A percentile compares a stretch with the other conserved stretches of the same genome.
These are phyloP conservation scores for Enteromius argenteus DNA, from an alignment of 2,797 vertebrate genomes.

Conservation along the genomic window DNA sequence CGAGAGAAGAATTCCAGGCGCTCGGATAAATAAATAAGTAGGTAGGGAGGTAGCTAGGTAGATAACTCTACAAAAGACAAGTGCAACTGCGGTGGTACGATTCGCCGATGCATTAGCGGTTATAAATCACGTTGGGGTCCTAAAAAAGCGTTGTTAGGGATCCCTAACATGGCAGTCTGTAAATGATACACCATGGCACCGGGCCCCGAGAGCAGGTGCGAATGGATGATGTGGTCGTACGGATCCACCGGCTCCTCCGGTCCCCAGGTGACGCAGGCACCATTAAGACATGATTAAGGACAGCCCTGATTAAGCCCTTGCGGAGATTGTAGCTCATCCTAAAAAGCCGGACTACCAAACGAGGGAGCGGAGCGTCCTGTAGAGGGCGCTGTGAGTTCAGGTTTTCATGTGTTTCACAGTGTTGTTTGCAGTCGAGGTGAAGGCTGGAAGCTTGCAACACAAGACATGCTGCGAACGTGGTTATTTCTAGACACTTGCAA, in stretches of 20 bases:
- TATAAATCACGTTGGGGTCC: constrained; percentile 37
- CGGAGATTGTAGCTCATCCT: constrained; percentile 18
- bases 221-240: constrained; percentile 19
- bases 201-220: constrained; percentile 30
- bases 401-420: constrained; percentile 67
- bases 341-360: neutral
- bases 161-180: constrained; percentile 37
- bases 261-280: constrained; percentile 39
- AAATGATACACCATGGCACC: constrained; percentile 27
- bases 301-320: constrained; percentile 40
- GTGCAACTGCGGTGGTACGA: constrained; percentile 17
- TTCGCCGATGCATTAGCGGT: constrained; percentile 15
- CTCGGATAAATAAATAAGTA: constrained; percentile 19
- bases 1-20: constrained; percentile 18
- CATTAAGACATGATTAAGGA: constrained; percentile 50
- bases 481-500: constrained; percentile 22
- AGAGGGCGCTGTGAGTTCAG: constrained; percentile 82
- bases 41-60: constrained; percentile 2
- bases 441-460: neutral
- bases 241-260: neutral
- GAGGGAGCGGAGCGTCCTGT: constrained; percentile 67
- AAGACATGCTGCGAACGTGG: constrained; percentile 1
- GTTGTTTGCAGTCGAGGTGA: constrained; percentile 52
- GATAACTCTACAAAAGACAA: constrained; percentile 36
- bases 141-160: constrained; percentile 40